These are phyloP conservation scores for Anolis apletophallus DNA, from an alignment of 2,797 vertebrate species.

Conservation along the genomic window DNA sequence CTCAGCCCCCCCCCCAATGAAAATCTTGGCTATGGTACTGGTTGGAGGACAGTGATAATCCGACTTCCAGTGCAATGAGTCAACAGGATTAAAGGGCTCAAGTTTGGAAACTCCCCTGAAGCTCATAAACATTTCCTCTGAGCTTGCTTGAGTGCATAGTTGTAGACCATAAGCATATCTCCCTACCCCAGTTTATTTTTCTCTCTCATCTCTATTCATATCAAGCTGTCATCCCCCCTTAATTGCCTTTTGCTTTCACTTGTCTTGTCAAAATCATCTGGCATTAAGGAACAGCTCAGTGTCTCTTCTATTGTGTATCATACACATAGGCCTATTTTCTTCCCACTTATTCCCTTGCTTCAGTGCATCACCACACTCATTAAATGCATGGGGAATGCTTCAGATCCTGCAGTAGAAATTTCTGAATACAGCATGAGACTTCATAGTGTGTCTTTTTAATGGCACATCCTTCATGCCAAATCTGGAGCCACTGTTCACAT, in stretches of 20 bases:
- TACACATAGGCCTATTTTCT: background rate
- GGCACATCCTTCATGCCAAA: background rate
- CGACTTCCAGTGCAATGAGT: background rate
- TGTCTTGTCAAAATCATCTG: conserved; percentile 1
- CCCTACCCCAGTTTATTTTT: background rate
- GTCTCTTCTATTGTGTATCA: background rate
- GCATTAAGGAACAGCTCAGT: background rate
- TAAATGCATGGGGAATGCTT: background rate
- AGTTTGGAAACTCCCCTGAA: background rate
- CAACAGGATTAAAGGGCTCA: background rate
- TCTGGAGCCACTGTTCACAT: too few relatives aligned
- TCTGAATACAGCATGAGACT: background rate
- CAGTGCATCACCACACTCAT: background rate
- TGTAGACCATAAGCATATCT: too few relatives aligned
- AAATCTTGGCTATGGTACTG: too few relatives aligned
- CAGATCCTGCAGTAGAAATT: background rate
- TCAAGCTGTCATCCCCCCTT: background rate
- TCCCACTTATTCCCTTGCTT: background rate
- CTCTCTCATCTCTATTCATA: background rate
- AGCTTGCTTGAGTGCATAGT: fast-evolving
- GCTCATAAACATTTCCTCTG: background rate
- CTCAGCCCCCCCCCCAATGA: too few relatives aligned
- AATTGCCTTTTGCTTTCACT: background rate
- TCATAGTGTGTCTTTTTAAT: background rate
- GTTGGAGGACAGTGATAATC: background rate